Base-by-base conservation (phyloP, 2,797 vertebrate genomes). In the Eurystomus glaucurus region DNA sequence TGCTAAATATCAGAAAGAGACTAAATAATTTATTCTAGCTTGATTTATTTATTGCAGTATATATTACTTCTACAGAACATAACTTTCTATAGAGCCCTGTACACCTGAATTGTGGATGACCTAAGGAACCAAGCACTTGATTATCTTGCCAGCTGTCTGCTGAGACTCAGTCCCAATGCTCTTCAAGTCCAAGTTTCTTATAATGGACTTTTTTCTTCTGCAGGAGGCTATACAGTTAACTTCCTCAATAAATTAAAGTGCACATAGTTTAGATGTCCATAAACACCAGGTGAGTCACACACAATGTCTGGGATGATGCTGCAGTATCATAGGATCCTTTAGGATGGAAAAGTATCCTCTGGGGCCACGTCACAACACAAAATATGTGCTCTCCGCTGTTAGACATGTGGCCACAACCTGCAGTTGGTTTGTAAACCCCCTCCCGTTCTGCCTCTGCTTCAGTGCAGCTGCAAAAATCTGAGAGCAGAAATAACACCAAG, bases 1-100 rank as follows among this genome's bases (percentile, higher is more conserved):
- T 78, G n/a, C 45, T 89, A 90, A 85, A 91, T 88, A 96, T 89
- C 83, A 82, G 88, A 60, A 69, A 81, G 35, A 76, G 58, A 64
- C 6, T 93, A 88, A 94, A 93, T 95, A 74, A 92, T 95, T 96
- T 28, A 93, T 72, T 79, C 62, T 31, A n/a, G 14, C 23, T 87
- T 89, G 86, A 75, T 93, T 96, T 92, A 90, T 94, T 94, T 90
- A 85, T n/a, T n/a, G n/a, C 70, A 50, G 66, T 79, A 74, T 86
- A 37, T 85, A 90, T 70, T 85, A 85, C 60, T 80, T 70, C 80
- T 95, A 66, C 70, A 89, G 92, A 92, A 68, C 21, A 52, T 19
- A 93, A n/a, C 83, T 87, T 92, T 74, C 70, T 72, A 9, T 10
- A 87, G 83, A 82, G 14, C 21, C 17, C 51, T 65, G 68, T 88